Percentiles rank a stretch among this genome's conserved stretches.
Evolutionary conservation across 92 coral and sea anemone species (phyloP).

Genomic region (Paramuricea clavata): DNA sequence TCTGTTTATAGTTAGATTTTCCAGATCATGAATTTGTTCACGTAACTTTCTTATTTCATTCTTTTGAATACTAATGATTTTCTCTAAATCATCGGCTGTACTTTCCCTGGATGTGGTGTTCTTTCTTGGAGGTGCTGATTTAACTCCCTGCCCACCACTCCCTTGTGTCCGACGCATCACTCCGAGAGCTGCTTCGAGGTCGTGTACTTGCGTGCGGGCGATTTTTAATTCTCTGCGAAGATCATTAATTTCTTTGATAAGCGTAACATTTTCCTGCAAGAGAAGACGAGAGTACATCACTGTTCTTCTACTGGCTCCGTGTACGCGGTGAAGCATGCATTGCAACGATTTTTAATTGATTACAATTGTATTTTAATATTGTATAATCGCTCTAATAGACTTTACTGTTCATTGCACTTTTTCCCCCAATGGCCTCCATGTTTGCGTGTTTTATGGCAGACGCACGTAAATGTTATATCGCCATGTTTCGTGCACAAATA

Average conservation of each 20-base stretch:
- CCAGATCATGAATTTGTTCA: conserved; percentile 90
- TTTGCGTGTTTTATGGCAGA: no score
- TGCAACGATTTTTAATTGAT: no score
- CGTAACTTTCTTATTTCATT: conserved; percentile 91
- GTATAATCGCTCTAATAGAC: no score
- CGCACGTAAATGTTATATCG: no score
- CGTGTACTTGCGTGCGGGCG: conserved; percentile 97
- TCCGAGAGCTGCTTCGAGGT: conserved; percentile 94
- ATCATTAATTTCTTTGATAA: conserved; percentile 97
- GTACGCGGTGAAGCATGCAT: no score
- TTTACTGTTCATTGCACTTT: no score
- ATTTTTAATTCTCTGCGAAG: conserved; percentile 96
- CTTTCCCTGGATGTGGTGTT: conserved; percentile 33
- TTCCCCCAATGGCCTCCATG: no score
- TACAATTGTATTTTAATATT: no score
- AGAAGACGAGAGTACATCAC: background rate
- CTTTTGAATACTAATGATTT: conserved; percentile 92
- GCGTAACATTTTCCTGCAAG: conserved; percentile 93
- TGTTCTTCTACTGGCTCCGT: background rate
- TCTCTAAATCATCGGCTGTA: conserved; percentile 70
- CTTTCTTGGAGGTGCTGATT: conserved; percentile 28
- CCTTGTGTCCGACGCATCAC: conserved; percentile 96
- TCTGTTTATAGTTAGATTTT: conserved; percentile 73
- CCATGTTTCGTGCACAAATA: no score
- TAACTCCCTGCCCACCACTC: conserved; percentile 45